phyloP scores from a whole-genome alignment of 2,113 vertebrate species.

The Montifringilla adamsi region DNA sequence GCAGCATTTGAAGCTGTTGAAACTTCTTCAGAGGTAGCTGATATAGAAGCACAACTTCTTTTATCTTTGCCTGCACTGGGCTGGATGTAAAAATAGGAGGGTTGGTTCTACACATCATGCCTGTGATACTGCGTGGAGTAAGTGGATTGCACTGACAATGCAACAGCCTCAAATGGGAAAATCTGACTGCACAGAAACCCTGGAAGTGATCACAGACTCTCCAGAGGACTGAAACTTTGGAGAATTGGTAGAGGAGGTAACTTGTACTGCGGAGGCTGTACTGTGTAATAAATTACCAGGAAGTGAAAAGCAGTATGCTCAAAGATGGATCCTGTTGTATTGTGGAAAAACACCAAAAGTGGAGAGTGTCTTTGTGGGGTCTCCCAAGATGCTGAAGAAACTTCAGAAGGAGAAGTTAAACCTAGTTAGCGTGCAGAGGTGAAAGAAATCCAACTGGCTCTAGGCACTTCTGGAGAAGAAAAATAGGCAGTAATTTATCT shows the following conservation, averaged over 20 bases:
- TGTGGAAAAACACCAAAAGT: background rate
- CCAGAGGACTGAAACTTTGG: background rate
- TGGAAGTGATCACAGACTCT: background rate
- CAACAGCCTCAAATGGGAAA: background rate
- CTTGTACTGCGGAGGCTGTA: background rate
- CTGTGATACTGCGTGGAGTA: background rate
- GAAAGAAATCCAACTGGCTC: background rate
- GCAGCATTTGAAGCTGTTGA: background rate
- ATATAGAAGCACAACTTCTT: background rate
- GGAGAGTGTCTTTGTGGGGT: background rate
- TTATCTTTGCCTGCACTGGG: background rate
- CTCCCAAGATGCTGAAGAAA: background rate
- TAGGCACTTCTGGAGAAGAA: background rate
- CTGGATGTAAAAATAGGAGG: background rate
- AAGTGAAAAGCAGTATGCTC: background rate
- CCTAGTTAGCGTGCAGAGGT: background rate
- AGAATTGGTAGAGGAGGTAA: background rate
- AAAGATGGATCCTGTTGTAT: background rate
- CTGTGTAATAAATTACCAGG: background rate
- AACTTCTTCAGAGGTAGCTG: background rate
- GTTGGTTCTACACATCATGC: rapidly evolving
- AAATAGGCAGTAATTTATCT: background rate
- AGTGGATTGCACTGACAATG: background rate
- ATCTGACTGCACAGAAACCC: background rate
- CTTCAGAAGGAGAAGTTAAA: background rate